Percentiles rank a stretch among this genome's conserved stretches.
phyloP scores from a whole-genome alignment of 1,140 invertebrate species.

The Zophobas morio region DNA sequence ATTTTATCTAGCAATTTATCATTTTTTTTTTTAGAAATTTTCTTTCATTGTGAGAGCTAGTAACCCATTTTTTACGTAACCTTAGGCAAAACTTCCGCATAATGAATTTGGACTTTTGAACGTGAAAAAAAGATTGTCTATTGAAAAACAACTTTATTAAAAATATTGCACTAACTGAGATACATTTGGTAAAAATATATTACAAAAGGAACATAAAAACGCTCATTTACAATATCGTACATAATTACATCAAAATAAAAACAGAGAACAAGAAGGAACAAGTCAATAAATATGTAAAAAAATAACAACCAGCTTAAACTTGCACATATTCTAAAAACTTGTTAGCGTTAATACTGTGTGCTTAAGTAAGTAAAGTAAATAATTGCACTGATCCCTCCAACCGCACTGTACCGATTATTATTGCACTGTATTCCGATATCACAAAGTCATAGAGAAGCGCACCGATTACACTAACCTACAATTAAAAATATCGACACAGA shows the following conservation, averaged over 20 bases:
- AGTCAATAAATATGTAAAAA: conserved; percentile 54
- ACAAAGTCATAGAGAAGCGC: not conserved
- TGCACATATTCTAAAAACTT: conserved; percentile 46
- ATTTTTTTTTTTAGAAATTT: too few relatives aligned
- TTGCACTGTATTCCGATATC: not conserved
- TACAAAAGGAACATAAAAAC: conserved; percentile 46
- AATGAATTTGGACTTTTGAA: not conserved
- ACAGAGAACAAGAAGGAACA: conserved; percentile 50
- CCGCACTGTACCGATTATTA: conserved; percentile 11
- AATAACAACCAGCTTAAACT: conserved; percentile 51
- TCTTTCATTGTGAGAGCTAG: too few relatives aligned
- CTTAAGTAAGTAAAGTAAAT: conserved; percentile 34
- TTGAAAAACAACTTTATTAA: conserved; percentile 45
- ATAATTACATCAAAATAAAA: conserved; percentile 45
- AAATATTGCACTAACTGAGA: conserved; percentile 56
- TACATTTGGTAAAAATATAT: conserved; percentile 52
- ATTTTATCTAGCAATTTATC: too few relatives aligned
- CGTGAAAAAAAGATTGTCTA: conserved; percentile 6
- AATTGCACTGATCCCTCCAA: conserved; percentile 45
- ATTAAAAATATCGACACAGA: conserved; percentile 55
- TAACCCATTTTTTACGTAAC: too few relatives aligned
- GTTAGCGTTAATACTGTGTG: conserved; percentile 30
- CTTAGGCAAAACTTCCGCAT: too few relatives aligned
- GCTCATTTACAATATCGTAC: conserved; percentile 32
- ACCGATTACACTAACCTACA: conserved; percentile 14